phyloP scores from a whole-genome alignment of 2,113 vertebrate species.

The Caracal caracal region DNA sequence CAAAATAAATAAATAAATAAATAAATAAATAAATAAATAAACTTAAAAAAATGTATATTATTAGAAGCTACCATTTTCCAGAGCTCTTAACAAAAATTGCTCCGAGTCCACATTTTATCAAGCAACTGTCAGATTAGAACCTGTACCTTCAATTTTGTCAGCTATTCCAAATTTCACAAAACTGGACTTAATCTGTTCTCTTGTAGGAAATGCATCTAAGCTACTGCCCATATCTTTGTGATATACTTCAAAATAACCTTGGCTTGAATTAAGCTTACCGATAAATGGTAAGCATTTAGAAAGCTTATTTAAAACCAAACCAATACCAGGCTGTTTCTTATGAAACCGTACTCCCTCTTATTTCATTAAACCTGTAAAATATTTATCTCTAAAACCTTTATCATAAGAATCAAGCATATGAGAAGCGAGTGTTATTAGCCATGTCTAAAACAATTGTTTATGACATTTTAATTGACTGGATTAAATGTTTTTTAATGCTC shows the following conservation, averaged over 20 bases:
- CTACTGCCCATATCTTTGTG: not conserved
- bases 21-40: too few relatives aligned
- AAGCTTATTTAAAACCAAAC: not conserved
- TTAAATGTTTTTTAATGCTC: not conserved
- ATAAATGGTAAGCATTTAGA: not conserved
- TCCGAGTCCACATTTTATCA: slow-evolving; percentile 64
- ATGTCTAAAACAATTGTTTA: not conserved
- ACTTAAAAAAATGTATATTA: not conserved
- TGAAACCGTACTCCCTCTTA: not conserved
- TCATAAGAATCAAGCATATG: not conserved
- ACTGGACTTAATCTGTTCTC: slow-evolving; percentile 68
- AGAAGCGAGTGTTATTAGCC: not conserved
- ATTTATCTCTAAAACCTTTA: not conserved
- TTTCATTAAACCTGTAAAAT: not conserved
- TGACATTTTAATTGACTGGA: not conserved
- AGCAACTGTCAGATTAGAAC: slow-evolving; percentile 62
- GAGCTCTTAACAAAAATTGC: slow-evolving; percentile 21
- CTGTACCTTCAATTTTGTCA: slow-evolving; percentile 51
- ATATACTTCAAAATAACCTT: slow-evolving; percentile 31
- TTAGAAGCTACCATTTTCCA: slow-evolving; percentile 38
- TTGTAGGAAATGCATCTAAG: slow-evolving; percentile 54
- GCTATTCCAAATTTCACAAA: slow-evolving; percentile 64
- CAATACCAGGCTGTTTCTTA: not conserved
- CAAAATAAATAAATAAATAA: too few relatives aligned
- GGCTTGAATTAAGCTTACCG: slow-evolving; percentile 34